Conservation (phyloP, 2,113 vertebrate species). For the Ophthalmolycus amberensis region DNA sequence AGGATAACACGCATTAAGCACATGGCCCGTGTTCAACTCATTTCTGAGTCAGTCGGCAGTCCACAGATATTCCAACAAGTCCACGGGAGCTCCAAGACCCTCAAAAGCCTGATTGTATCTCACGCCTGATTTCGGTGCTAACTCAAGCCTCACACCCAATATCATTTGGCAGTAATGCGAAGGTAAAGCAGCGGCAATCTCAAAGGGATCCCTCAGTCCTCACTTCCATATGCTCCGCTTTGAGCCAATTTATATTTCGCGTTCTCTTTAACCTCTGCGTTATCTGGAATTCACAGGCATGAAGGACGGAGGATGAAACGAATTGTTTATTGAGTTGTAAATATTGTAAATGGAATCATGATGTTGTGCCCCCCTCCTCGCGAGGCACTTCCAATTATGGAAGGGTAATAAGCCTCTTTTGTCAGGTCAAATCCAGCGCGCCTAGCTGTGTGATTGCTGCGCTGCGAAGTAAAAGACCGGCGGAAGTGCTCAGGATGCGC, state of each 20-base stretch:
- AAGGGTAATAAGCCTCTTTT: conserved; percentile 78
- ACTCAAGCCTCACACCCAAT: conserved; percentile 71
- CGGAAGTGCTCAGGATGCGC: conserved; percentile 32
- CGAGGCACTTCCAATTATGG: conserved; percentile 79
- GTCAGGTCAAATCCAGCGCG: conserved; percentile 72
- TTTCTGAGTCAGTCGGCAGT: conserved; percentile 40
- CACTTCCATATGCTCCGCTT: conserved; percentile 72
- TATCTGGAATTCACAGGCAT: conserved; percentile 77
- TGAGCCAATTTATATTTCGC: conserved; percentile 78
- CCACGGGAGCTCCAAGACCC: conserved; percentile 22
- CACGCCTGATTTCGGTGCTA: conserved; percentile 67
- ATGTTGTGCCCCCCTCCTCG: conserved; percentile 62
- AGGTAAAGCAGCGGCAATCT: conserved; percentile 60
- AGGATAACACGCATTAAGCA: conserved; percentile 42
- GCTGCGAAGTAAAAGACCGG: conserved; percentile 31
- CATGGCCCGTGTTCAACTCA: conserved; percentile 35
- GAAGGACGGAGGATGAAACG: conserved; percentile 77
- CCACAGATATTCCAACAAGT: conserved; percentile 27
- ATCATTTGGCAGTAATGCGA: conserved; percentile 57
- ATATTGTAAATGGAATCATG: conserved; percentile 81
- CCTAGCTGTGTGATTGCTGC: conserved; percentile 62
- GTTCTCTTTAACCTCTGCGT: conserved; percentile 77
- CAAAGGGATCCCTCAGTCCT: conserved; percentile 57
- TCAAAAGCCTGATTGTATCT: conserved; percentile 52
- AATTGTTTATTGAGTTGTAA: conserved; percentile 84